phyloP scores from a whole-genome alignment of 2,888 invertebrate genomes.

The Gibbula magus region DNA sequence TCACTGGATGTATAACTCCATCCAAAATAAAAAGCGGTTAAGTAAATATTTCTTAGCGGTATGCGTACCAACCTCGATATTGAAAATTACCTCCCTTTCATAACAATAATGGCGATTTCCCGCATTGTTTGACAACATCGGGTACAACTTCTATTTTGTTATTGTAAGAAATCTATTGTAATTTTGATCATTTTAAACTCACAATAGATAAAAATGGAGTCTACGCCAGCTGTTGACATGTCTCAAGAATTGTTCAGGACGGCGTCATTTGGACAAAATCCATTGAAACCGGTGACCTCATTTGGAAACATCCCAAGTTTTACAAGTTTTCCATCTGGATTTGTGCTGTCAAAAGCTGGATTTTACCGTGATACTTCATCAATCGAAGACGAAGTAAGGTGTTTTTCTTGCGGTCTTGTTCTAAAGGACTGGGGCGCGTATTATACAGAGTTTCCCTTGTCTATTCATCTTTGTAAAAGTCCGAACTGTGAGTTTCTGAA shows the following conservation, averaged over 20 bases:
- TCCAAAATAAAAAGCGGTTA: no score
- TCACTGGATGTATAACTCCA: no score
- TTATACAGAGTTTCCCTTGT: background rate
- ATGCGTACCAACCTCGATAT: no score
- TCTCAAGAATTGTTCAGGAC: background rate
- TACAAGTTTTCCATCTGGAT: background rate
- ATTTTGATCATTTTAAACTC: background rate
- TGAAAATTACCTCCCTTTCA: background rate
- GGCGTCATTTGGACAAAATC: background rate
- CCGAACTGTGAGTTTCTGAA: background rate
- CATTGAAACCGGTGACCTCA: constrained; percentile 11
- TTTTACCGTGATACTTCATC: constrained; percentile 7
- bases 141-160: no score
- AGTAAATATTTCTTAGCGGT: no score
- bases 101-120: background rate
- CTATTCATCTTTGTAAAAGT: background rate
- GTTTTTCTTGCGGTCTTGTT: constrained; percentile 10
- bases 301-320: background rate
- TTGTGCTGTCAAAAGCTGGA: constrained; percentile 13
- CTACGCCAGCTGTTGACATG: background rate
- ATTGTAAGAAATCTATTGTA: background rate
- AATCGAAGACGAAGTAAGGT: background rate
- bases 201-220: constrained; percentile 1
- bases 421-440: background rate
- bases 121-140: constrained; percentile 6